Conservation (phyloP, 2,888 invertebrate genomes). For the Calliphora vomitoria region DNA sequence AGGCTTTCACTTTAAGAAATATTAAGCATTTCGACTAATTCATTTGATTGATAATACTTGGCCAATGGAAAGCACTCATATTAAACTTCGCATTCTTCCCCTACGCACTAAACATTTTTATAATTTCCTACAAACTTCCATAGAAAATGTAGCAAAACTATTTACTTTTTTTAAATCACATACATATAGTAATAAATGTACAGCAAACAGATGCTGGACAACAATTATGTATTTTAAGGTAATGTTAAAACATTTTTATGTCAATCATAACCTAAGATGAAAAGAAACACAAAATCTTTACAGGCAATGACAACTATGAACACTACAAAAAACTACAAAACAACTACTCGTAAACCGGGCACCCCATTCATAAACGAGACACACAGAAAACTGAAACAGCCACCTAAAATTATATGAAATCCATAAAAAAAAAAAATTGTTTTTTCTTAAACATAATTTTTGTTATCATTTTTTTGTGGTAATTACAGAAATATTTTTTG, state of each 20-base stretch:
- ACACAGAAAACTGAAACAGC: not conserved
- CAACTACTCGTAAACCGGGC: not conserved
- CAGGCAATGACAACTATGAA: not conserved
- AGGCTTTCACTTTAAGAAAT: no score
- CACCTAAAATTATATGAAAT: slow-evolving; percentile 21
- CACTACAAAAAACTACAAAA: not conserved
- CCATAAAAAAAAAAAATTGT: slow-evolving; percentile 16
- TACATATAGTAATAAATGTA: slow-evolving; percentile 28
- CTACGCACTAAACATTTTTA: slow-evolving; percentile 33
- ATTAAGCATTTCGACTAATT: no score
- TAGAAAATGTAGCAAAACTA: slow-evolving; percentile 69
- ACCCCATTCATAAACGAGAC: slow-evolving; percentile 26
- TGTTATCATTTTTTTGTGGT: slow-evolving; percentile 39
- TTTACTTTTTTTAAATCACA: slow-evolving; percentile 54
- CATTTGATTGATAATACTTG: no score
- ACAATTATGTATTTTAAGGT: slow-evolving; percentile 73
- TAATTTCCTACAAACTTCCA: slow-evolving; percentile 64
- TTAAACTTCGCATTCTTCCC: slow-evolving; percentile 14
- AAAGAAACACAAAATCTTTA: slow-evolving; percentile 18
- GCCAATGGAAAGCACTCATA: no score
- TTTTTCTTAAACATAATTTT: slow-evolving; percentile 22
- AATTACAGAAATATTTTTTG: slow-evolving; percentile 41
- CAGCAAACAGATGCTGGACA: slow-evolving; percentile 58
- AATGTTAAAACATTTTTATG: slow-evolving; percentile 73
- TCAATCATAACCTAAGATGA: slow-evolving; percentile 70